Percentiles rank a stretch among this genome's conserved stretches.
Conservation (phyloP, 2,888 invertebrate genomes). For the Polietes domitor region DNA sequence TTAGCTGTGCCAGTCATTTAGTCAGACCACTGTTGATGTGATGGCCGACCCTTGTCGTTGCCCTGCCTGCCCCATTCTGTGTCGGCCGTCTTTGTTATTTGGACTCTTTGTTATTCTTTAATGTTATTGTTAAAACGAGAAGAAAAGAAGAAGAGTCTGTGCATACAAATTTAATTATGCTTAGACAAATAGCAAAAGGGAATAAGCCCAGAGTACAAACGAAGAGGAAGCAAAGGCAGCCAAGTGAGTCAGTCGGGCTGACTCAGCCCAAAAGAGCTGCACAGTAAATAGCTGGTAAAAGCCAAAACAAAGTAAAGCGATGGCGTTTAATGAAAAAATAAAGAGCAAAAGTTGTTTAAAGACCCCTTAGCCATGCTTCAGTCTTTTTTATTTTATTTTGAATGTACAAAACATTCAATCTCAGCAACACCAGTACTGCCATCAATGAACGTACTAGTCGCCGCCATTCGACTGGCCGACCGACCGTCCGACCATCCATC, state of each 20-base stretch:
- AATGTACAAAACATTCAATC: constrained; percentile 7
- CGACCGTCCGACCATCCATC: not conserved
- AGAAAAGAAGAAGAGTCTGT: constrained; percentile 6
- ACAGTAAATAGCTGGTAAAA: constrained; percentile 36
- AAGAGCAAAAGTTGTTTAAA: constrained; percentile 55
- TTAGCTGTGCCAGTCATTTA: constrained; percentile 13
- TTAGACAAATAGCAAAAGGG: constrained; percentile 52
- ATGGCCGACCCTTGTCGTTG: not conserved
- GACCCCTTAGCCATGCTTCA: constrained; percentile 40
- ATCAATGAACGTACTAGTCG: too few species aligned
- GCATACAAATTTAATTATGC: constrained; percentile 53
- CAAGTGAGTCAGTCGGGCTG: not conserved
- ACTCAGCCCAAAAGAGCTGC: not conserved
- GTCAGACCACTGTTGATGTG: not conserved
- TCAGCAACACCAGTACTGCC: constrained; percentile 3
- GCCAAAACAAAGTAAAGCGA: constrained; percentile 39
- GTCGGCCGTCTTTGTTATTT: constrained; percentile 41
- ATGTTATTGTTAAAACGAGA: constrained; percentile 23
- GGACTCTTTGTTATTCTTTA: constrained; percentile 45
- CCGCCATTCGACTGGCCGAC: not conserved
- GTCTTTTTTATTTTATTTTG: constrained; percentile 5
- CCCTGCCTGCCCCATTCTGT: not conserved
- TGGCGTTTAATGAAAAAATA: constrained; percentile 52
- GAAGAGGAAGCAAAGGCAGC: constrained; percentile 2
- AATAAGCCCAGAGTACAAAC: constrained; percentile 26